phyloP scores from a whole-genome alignment of 2,113 vertebrate species.

The Cinclus mexicanus region DNA sequence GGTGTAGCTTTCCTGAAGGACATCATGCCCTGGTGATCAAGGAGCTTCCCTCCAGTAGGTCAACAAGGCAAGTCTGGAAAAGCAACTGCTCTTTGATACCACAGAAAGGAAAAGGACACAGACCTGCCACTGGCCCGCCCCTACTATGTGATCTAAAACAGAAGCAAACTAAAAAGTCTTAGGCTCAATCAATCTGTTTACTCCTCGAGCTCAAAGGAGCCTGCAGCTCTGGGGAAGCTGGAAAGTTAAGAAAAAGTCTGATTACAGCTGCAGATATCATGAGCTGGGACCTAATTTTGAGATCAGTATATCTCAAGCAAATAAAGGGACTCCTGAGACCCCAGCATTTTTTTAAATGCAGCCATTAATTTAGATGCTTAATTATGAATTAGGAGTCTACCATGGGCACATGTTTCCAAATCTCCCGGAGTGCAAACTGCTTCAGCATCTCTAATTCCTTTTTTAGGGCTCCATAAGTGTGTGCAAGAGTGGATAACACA shows the following conservation, averaged over 20 bases:
- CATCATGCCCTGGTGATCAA: neutral
- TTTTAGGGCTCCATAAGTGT: neutral
- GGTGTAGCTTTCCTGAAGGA: neutral
- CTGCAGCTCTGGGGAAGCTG: neutral
- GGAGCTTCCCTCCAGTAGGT: neutral
- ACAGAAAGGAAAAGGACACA: neutral
- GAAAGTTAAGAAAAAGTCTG: constrained; percentile 8
- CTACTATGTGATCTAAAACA: neutral
- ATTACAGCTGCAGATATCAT: neutral
- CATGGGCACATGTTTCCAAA: neutral
- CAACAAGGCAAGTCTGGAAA: neutral
- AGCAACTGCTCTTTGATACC: neutral
- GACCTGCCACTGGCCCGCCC: neutral
- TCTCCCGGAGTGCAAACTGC: neutral
- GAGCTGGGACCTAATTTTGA: neutral
- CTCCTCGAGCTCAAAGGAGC: neutral
- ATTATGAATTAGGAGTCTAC: neutral
- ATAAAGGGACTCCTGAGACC: neutral
- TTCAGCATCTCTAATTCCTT: neutral
- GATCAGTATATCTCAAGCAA: neutral
- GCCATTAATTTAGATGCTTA: neutral
- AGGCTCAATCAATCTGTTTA: neutral
- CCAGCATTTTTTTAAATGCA: neutral
- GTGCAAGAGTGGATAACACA: neutral
- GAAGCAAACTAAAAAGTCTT: neutral